Conservation (phyloP, 2,797 vertebrate species). For the Otolemur crassicaudatus region DNA sequence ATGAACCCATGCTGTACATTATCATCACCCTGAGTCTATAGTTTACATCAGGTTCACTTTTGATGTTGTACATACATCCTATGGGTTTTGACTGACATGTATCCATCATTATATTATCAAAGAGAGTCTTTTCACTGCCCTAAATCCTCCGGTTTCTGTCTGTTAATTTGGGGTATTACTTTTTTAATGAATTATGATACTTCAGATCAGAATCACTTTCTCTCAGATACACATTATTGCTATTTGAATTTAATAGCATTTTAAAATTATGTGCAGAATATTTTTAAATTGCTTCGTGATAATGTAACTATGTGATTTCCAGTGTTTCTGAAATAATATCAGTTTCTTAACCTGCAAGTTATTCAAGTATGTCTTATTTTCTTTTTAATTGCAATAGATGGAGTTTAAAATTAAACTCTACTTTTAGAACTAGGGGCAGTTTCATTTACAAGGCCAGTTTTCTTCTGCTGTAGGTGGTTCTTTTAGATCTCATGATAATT, state of each 20-base stretch:
- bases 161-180: not conserved
- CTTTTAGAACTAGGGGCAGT: not conserved
- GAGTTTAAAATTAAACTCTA: slow-evolving; percentile 67
- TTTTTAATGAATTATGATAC: not conserved
- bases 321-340: slow-evolving; percentile 29
- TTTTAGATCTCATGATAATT: slow-evolving; percentile 69
- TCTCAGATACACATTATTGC: not conserved
- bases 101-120: not conserved
- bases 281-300: slow-evolving; percentile 33
- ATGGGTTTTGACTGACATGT: not conserved
- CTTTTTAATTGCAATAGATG: slow-evolving; percentile 55
- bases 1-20: not conserved
- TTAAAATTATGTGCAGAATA: not conserved
- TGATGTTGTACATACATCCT: not conserved
- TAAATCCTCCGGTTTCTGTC: not conserved
- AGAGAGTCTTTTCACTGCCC: not conserved
- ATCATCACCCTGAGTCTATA: not conserved
- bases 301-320: not conserved
- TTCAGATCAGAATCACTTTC: slow-evolving; percentile 1
- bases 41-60: not conserved
- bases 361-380: slow-evolving; percentile 19
- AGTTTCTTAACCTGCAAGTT: slow-evolving; percentile 2
- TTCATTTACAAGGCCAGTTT: slow-evolving; percentile 47
- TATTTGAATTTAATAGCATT: not conserved
- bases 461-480: slow-evolving; percentile 27